A percentile compares a stretch with the other conserved stretches of the same genome.
These are phyloP conservation scores for Zaprionus kolodkinae DNA, from an alignment of 1,140 invertebrate species.

Conservation along the genomic window DNA sequence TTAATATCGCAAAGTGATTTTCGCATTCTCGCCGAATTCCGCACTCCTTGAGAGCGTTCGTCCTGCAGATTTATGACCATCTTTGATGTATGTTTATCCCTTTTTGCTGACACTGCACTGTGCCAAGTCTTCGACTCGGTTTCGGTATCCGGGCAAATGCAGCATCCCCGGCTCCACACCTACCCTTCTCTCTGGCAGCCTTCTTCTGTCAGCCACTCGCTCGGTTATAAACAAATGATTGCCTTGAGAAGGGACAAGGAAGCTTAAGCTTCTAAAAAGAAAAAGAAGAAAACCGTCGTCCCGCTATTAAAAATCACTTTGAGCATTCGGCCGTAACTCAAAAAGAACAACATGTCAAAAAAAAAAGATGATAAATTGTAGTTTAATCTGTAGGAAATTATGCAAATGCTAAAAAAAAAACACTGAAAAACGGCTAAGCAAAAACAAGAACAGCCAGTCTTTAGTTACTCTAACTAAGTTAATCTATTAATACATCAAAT, in stretches of 20 bases:
- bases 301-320: slow-evolving; percentile 81
- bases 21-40: slow-evolving; percentile 50
- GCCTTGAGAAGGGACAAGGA: slow-evolving; percentile 28
- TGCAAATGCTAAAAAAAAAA: slow-evolving; percentile 64
- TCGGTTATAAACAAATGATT: slow-evolving; percentile 55
- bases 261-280: slow-evolving; percentile 58
- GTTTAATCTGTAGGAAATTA: slow-evolving; percentile 79
- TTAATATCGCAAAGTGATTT: slow-evolving; percentile 60
- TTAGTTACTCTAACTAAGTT: slow-evolving; percentile 31
- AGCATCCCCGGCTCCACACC: background rate
- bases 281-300: slow-evolving; percentile 39
- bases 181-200: background rate
- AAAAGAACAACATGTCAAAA: slow-evolving; percentile 54
- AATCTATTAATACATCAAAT: background rate
- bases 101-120: slow-evolving; percentile 64
- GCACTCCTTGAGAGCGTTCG: background rate
- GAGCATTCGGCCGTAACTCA: slow-evolving; percentile 63
- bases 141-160: slow-evolving; percentile 17
- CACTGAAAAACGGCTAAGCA: slow-evolving; percentile 8
- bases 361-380: slow-evolving; percentile 79
- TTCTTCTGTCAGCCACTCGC: slow-evolving; percentile 14
- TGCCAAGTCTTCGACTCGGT: slow-evolving; percentile 1
- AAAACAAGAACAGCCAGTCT: background rate
- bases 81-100: slow-evolving; percentile 60
- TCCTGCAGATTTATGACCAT: slow-evolving; percentile 62